phyloP scores from a whole-genome alignment of 2,797 vertebrate species.

The Merluccius polli region DNA sequence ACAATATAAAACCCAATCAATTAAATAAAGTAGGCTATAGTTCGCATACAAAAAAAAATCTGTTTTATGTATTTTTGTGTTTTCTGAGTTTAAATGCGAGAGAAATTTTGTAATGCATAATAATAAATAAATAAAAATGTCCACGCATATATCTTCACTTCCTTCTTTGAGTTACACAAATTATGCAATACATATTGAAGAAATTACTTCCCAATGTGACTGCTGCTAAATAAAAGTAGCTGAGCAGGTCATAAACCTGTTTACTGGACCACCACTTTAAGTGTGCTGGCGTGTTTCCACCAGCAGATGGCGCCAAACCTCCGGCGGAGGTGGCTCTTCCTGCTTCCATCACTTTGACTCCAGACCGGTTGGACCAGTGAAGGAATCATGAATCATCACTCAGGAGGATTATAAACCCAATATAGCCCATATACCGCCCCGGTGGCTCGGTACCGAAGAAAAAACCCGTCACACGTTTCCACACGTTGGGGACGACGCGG shows the following conservation, averaged over 20 bases:
- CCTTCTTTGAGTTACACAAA: background rate
- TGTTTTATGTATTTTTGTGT: background rate
- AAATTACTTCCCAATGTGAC: background rate
- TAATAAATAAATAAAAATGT: background rate
- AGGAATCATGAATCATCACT: constrained; percentile 64
- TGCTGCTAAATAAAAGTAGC: background rate
- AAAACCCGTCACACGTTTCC: background rate
- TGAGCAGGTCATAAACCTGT: too few species aligned
- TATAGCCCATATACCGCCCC: constrained; percentile 8
- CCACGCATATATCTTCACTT: background rate
- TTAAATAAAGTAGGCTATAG: too few species aligned
- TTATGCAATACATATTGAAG: background rate
- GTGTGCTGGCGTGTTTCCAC: background rate
- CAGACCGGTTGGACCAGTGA: constrained; percentile 43
- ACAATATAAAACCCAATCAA: background rate
- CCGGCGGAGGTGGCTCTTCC: constrained; percentile 13
- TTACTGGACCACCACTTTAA: too few species aligned
- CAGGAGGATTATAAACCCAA: constrained; percentile 23
- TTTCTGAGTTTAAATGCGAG: background rate
- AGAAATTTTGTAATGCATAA: background rate
- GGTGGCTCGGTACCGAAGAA: background rate
- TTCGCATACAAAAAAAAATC: background rate
- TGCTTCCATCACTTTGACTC: constrained; percentile 40
- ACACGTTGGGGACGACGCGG: too few species aligned
- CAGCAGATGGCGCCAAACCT: constrained; percentile 63